Conservation (phyloP, 2,888 invertebrate genomes). For the Cephonodes hylas region DNA sequence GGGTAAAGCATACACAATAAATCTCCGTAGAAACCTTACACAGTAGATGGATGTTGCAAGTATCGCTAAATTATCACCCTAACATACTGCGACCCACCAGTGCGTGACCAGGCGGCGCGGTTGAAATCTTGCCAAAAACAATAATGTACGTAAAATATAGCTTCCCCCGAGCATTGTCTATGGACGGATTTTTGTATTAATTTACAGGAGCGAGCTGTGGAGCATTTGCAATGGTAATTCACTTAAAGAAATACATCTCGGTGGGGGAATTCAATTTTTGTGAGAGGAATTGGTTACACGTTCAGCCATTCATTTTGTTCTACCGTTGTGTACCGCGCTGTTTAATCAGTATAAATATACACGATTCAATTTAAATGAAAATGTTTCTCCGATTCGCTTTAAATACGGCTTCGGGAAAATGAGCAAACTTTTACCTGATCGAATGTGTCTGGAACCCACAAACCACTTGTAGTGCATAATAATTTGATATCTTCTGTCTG, state of each 20-base stretch:
- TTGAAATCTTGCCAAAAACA: slow-evolving; percentile 5
- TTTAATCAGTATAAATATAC: background rate
- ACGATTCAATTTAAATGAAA: background rate
- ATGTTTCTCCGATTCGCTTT: background rate
- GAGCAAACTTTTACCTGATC: too few species aligned
- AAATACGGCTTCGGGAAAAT: too few species aligned
- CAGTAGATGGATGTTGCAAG: background rate
- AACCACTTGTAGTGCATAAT: too few species aligned
- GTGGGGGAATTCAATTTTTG: background rate
- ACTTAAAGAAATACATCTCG: background rate
- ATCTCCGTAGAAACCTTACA: background rate
- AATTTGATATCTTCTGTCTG: too few species aligned
- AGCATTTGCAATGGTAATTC: background rate
- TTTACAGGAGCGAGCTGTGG: background rate
- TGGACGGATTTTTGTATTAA: background rate
- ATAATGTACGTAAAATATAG: slow-evolving; percentile 4
- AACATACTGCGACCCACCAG: background rate
- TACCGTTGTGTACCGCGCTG: background rate
- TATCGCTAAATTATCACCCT: background rate
- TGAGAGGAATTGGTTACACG: background rate
- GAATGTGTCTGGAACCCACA: too few species aligned
- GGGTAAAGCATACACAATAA: too few species aligned
- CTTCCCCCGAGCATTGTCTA: background rate
- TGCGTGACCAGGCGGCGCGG: background rate
- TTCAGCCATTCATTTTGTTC: background rate